Conservation (phyloP, 30 jellyfish, hydroid and myxozoan species). For the Hydra vulgaris region DNA sequence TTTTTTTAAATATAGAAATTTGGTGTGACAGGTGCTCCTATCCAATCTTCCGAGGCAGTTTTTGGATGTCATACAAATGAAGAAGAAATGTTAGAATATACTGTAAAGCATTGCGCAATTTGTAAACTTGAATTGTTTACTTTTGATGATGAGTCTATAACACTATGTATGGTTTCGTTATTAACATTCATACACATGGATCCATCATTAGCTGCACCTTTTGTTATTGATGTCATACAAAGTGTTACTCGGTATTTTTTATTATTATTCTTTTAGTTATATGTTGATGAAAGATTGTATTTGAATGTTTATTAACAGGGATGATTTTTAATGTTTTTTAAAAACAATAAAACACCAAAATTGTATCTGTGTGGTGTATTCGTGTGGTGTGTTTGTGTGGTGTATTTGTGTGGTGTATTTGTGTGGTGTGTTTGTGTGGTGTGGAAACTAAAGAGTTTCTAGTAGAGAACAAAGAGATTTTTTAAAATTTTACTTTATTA, state of each 20-base stretch:
- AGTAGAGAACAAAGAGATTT: too few species aligned
- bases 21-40: not conserved
- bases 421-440: too few species aligned
- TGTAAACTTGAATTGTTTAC: conserved; percentile 43
- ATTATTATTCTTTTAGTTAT: too few species aligned
- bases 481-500: too few species aligned
- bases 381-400: too few species aligned
- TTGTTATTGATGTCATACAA: conserved; percentile 51
- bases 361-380: too few species aligned
- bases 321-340: too few species aligned
- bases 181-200: conserved; percentile 84
- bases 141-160: conserved; percentile 57
- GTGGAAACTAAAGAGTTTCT: too few species aligned
- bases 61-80: conserved; percentile 14
- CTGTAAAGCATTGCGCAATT: not conserved
- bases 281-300: too few species aligned
- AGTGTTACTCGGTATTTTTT: conserved; percentile 56
- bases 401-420: too few species aligned
- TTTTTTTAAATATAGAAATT: not conserved
- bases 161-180: conserved; percentile 55
- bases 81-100: not conserved
- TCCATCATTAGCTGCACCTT: conserved; percentile 90
- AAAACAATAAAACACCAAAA: too few species aligned
- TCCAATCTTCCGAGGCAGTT: not conserved
- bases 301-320: too few species aligned